These are phyloP conservation scores for Bradypodion ventrale DNA, from an alignment of 2,797 vertebrate species.

Conservation along the genomic window DNA sequence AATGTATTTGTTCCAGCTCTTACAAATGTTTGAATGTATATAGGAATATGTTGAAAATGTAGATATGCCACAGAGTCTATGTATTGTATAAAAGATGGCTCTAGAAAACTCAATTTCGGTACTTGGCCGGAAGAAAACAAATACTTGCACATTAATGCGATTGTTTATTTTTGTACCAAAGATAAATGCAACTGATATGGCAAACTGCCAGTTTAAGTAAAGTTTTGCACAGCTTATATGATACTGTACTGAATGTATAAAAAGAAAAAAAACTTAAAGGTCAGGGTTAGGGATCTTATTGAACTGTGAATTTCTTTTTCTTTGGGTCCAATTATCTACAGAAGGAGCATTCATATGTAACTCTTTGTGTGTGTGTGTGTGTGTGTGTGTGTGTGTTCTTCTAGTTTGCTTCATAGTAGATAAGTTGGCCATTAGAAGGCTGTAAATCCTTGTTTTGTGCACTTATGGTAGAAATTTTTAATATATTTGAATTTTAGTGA, in stretches of 20 bases:
- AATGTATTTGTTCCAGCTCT: constrained; percentile 91
- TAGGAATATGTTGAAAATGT: constrained; percentile 95
- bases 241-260: constrained; percentile 99
- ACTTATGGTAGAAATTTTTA: constrained; percentile 82
- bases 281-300: constrained; percentile 97
- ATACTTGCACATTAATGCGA: constrained; percentile 98
- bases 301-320: constrained; percentile 98
- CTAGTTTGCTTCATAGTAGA: constrained; percentile 86
- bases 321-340: constrained; percentile 99
- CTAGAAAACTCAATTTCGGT: constrained; percentile 94
- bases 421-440: constrained; percentile 80
- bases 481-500: constrained; percentile 85
- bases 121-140: constrained; percentile 85
- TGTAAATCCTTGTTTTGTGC: constrained; percentile 77
- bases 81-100: constrained; percentile 97
- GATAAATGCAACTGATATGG: constrained; percentile 99
- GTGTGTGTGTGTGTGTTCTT: constrained; percentile 84
- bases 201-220: constrained; percentile 99
- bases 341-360: constrained; percentile 93
- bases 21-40: constrained; percentile 96
- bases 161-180: constrained; percentile 99
- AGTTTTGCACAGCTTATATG: constrained; percentile 99
- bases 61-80: constrained; percentile 99
- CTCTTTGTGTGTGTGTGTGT: constrained; percentile 83
- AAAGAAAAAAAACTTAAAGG: constrained; percentile 75